Conservation (phyloP, 2,888 invertebrate genomes). For the Linnaemya tessellans region DNA sequence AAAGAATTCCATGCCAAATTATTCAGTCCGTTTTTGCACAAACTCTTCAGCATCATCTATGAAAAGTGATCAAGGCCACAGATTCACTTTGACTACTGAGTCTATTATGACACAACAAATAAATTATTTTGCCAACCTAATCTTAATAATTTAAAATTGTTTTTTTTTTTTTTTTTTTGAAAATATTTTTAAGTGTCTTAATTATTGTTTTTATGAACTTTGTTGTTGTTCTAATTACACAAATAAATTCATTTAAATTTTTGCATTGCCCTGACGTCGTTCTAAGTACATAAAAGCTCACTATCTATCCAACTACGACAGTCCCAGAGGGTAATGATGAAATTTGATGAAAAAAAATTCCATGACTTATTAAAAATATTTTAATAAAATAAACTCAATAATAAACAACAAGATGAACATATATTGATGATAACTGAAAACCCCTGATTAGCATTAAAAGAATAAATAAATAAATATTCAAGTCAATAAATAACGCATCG, state of each 20-base stretch:
- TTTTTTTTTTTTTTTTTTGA: not conserved
- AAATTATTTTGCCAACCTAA: too few species aligned
- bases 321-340: constrained; percentile 3
- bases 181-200: not conserved
- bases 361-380: constrained; percentile 1
- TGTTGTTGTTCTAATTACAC: constrained; percentile 13
- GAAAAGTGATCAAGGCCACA: too few species aligned
- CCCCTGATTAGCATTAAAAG: not conserved
- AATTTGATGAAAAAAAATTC: constrained; percentile 43
- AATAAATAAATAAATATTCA: constrained; percentile 18
- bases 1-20: too few species aligned
- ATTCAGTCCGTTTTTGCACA: too few species aligned
- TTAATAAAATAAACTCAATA: constrained; percentile 10
- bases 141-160: too few species aligned
- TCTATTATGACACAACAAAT: too few species aligned
- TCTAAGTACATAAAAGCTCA: not conserved
- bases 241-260: not conserved
- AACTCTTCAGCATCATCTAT: too few species aligned
- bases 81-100: too few species aligned
- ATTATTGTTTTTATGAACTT: not conserved
- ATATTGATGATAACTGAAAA: not conserved
- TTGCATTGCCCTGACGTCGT: constrained; percentile 40
- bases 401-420: constrained; percentile 21
- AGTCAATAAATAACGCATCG: not conserved
- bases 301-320: constrained; percentile 18